Evolutionary conservation across 1,140 invertebrate genomes (phyloP), one percentile per base, ranked within the genome.

Genomic region (Chrysoperla carnea): DNA sequence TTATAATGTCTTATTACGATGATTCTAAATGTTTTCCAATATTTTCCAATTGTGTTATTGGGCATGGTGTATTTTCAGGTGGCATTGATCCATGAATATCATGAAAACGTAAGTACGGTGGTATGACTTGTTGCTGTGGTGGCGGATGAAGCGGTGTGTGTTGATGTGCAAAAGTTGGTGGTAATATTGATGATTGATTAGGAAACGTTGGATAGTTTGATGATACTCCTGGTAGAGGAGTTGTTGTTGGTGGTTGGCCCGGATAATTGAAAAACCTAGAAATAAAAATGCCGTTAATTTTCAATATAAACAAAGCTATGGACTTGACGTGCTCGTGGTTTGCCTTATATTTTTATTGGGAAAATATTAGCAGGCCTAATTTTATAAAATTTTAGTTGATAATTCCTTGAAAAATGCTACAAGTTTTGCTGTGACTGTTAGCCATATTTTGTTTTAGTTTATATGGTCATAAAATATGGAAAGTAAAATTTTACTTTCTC

Each of bases 201-300:
- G 63, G 56, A 2, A 47, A 39, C n/a, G 52, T 43, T 11, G 60
- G 58, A 5, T 23, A 23, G 17, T 23, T 23, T 23, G 17, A 3
- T 23, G 17, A 23, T 23, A 23, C 17, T 23, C 17, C 17, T 8
- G 58, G 43, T 17, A 62, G 40, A 12, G 55, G 46, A 27, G 50
- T 35, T 40, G 47, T 46, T 6, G 54, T 44, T 44, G 59, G 50
- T 39, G 50, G 49, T 51, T 66, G 62, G 42, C 62, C 55, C 15
- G 67, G 62, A 44, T 69, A 70, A 48, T 71, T 70, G 37, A 71
- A 71, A 49, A 71, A 70, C 69, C 68, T 70, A 40, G 7, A 53
- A 42, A 42, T 7, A 35, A 43, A n/a, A n/a, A n/a, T n/a, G n/a
- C n/a, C n/a, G n/a, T n/a, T n/a, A n/a, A n/a, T 39, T 41, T 36